Evolutionary conservation across 2,888 invertebrate species (phyloP), one percentile per base, ranked within the genome.

Genomic region (Agapostemon virescens): DNA sequence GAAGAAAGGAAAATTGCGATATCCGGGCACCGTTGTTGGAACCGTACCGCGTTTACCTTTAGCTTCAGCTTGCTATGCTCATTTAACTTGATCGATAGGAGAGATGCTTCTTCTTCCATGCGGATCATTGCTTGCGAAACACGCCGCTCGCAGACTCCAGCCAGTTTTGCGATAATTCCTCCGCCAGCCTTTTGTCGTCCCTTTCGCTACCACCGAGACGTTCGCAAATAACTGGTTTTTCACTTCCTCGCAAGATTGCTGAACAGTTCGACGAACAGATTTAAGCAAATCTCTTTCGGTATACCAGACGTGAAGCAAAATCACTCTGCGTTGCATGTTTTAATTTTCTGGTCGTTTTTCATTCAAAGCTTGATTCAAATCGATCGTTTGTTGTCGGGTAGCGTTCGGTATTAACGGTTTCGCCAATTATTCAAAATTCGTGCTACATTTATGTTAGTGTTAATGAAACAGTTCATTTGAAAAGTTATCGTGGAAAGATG

Each of bases 1-100:
- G 64, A 36, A 64, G 38, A 38, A 38, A 64, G 7, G 64, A 38
- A 63, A 75, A 69, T 30, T 36, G 20, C n/a, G 42, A 26, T 64
- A 33, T 38, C 64, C 23, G 36, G n/a, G 9, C 17, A 5, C 20
- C 33, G 61, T 33, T 63, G 61, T 11, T 9, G 36, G 61, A 36
- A 11, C 4, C n/a, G 33, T 33, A 36, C 1, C 36, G 1, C 33
- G 33, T 63, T 30, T 63, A 36, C 33, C 33, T 63, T 63, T 33
- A 20, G 61, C n/a, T 13, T 36, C 30, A 33, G 36, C 33, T 63
- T 20, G 33, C 33, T 36, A 11, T 17, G 33, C 33, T 33, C 61
- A n/a, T 9, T 33, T 11, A 9, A 33, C 33, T 63, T 63, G 61
- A 36, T 63, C 33, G 61, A 63, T 36, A 55, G n/a, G n/a, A n/a